These are phyloP conservation scores for Stegodyphus mimosarum DNA, from an alignment of 1,140 invertebrate genomes.

Conservation along the genomic window DNA sequence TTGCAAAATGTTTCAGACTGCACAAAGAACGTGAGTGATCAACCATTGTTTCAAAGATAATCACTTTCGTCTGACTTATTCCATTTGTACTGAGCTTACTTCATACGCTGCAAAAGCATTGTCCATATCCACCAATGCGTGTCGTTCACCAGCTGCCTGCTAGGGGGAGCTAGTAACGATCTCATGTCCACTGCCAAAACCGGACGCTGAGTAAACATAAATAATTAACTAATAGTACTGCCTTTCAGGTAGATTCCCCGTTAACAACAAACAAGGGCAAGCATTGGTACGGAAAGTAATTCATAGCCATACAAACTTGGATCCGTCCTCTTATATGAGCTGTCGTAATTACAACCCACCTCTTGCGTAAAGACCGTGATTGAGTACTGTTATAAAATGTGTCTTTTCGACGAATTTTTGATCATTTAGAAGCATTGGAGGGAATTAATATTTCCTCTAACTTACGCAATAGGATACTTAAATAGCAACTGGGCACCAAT, in stretches of 20 bases:
- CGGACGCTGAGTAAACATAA: conserved; percentile 43
- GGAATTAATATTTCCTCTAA: no score
- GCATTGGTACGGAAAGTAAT: neutral
- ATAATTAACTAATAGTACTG: conserved; percentile 45
- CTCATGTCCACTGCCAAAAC: conserved; percentile 11
- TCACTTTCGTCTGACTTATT: neutral
- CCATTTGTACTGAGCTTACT: neutral
- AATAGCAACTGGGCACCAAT: no score
- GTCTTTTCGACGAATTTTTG: no score
- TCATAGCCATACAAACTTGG: conserved; percentile 7
- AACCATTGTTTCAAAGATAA: no score
- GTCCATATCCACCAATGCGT: conserved; percentile 41
- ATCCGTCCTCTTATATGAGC: neutral
- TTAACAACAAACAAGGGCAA: neutral
- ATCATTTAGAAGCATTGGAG: no score
- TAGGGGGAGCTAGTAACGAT: conserved; percentile 50
- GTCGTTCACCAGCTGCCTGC: conserved; percentile 45
- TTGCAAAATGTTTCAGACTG: no score
- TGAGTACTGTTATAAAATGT: no score
- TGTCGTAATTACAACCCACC: neutral
- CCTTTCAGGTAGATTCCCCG: conserved; percentile 15
- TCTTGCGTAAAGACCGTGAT: no score
- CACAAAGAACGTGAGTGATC: no score
- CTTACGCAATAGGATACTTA: no score
- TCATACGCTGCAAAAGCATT: neutral